Base-by-base conservation (phyloP, 2,888 invertebrate species). In the Merodon equestris region DNA sequence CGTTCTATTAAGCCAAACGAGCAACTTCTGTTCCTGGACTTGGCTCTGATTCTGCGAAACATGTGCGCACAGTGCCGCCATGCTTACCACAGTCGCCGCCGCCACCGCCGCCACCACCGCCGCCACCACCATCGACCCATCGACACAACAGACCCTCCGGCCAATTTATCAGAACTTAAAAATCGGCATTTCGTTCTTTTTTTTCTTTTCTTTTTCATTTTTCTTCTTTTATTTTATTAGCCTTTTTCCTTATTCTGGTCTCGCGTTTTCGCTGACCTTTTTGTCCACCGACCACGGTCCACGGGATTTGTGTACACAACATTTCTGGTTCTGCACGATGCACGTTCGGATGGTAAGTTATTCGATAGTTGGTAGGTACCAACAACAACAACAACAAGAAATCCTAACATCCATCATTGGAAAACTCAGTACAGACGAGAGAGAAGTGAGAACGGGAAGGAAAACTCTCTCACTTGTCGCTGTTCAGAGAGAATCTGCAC, bases 191-290 rank as follows among this genome's bases (percentile, higher is more conserved):
- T 57, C 44, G 38, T 51, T 27, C 42, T 64, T 27, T 67, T 48
- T 53, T 27, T 7, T 4, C 18, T 53, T 7, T 14, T n/a, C 19
- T 3, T 34, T 61, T 17, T 1, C n/a, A 56, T 51, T 48, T 19
- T 53, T 36, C 5, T 13, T 27, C 27, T 27, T 27, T 27, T 7
- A 27, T 27, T 27, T 53, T 56, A 44, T 60, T 72, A 27, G 56
- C 15, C 44, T 58, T 36, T 45, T 44, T 36, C 51, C n/a, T n/a
- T n/a, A n/a, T 53, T 58, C 58, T 48, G 70, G 40, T 63, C 70
- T 68, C 54, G 68, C 74, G 67, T 79, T 79, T 79, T 79, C 68
- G 60, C 74, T 68, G 63, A 74, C 79, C 73, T 79, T 79, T 79
- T 79, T 70, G 60, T 27, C 27, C 27, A 27, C 27, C 2, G 27